Evolutionary conservation across 2,113 vertebrate genomes (phyloP).

Genomic region (Chaetorhynchus papuensis): DNA sequence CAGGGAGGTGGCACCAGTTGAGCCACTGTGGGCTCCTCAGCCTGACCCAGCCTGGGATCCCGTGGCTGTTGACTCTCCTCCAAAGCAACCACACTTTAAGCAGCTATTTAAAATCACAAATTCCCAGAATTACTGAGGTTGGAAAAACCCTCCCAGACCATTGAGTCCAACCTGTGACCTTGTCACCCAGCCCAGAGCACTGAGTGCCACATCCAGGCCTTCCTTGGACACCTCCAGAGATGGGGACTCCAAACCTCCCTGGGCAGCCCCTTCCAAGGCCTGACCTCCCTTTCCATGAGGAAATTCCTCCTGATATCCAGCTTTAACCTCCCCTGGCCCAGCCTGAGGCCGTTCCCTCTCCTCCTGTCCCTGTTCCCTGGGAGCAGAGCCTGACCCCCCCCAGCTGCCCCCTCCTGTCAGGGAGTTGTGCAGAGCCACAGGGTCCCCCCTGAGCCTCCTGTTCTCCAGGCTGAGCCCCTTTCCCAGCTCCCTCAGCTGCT

Average conservation of each 20-base stretch:
- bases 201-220: accelerated
- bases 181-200: not conserved
- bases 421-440: not conserved
- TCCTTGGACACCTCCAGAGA: not conserved
- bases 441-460: not conserved
- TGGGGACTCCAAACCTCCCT: not conserved
- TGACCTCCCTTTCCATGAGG: accelerated
- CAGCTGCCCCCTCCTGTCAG: not conserved
- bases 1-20: not conserved
- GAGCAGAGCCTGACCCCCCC: accelerated
- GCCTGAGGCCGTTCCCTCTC: accelerated
- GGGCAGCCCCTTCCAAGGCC: accelerated
- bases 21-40: not conserved
- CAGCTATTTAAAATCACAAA: not conserved
- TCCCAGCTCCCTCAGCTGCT: accelerated
- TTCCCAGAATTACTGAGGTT: not conserved
- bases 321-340: not conserved
- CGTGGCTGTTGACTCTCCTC: not conserved
- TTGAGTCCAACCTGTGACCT: accelerated
- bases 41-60: not conserved
- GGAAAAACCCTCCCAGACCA: not conserved
- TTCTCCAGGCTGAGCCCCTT: not conserved
- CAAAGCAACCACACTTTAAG: not conserved
- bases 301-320: accelerated
- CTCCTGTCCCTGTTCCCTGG: not conserved